Evolutionary conservation across 1,140 invertebrate genomes (phyloP).

Genomic region (Steinernema khuongi): DNA sequence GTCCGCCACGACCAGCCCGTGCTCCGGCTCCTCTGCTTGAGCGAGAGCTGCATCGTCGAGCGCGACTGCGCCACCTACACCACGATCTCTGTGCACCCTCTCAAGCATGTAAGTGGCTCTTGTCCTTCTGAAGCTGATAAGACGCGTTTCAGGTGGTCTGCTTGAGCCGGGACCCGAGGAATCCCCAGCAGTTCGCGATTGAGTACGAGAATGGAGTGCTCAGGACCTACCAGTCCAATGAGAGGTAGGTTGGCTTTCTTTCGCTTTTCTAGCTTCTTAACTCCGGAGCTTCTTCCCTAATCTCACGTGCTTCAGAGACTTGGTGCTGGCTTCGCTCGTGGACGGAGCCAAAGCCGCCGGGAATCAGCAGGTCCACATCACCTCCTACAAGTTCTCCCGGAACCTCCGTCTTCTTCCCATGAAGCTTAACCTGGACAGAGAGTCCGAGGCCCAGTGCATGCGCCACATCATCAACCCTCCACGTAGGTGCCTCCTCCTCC

Average conservation of each 20-base stretch:
- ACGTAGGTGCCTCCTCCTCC: conserved; percentile 46
- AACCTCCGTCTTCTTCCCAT: conserved; percentile 82
- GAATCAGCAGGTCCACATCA: conserved; percentile 92
- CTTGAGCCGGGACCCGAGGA: conserved; percentile 77
- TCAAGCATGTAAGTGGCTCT: conserved; percentile 69
- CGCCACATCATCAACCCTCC: conserved; percentile 75
- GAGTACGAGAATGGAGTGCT: conserved; percentile 87
- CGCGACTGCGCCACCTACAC: conserved; percentile 91
- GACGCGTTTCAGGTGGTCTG: conserved; percentile 68
- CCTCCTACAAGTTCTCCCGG: conserved; percentile 69
- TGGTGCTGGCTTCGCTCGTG: conserved; percentile 82
- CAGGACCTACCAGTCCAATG: conserved; percentile 77
- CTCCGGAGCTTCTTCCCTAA: too few relatives aligned
- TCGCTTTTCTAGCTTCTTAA: conserved; percentile 29
- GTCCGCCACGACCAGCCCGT: conserved; percentile 61
- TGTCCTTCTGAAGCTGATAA: neutral
- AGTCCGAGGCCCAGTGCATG: conserved; percentile 79
- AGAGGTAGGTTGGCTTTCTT: conserved; percentile 64
- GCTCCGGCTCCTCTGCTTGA: conserved; percentile 82
- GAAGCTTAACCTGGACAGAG: conserved; percentile 81
- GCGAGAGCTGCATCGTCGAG: conserved; percentile 89
- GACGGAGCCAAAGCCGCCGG: conserved; percentile 92
- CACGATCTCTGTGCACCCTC: conserved; percentile 77
- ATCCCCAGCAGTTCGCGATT: conserved; percentile 86
- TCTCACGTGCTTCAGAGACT: conserved; percentile 76